phyloP scores from a whole-genome alignment of 2,797 vertebrate species.

The Melanotaenia trifasciata region DNA sequence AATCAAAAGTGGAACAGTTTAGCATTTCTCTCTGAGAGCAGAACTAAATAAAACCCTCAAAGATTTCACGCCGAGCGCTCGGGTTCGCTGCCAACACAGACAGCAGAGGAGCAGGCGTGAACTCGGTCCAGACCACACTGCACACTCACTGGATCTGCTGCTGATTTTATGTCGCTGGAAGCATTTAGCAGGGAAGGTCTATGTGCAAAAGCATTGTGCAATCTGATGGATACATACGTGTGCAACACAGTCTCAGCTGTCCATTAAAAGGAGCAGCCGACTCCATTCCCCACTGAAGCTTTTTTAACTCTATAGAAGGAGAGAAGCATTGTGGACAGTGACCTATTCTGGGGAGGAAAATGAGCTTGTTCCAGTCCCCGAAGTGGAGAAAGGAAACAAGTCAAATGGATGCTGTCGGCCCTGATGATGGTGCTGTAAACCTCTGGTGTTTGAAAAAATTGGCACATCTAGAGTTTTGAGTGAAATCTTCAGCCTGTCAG shows the following conservation, averaged over 20 bases:
- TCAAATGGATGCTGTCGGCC: slow-evolving; percentile 57
- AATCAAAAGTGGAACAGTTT: slow-evolving; percentile 52
- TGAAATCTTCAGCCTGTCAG: slow-evolving; percentile 45
- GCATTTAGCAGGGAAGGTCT: slow-evolving; percentile 14
- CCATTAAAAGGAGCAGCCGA: slow-evolving; percentile 34
- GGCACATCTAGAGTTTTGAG: slow-evolving; percentile 49
- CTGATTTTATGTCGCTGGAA: slow-evolving; percentile 39
- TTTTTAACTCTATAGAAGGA: slow-evolving; percentile 32
- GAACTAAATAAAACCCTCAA: slow-evolving; percentile 62
- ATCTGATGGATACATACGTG: slow-evolving; percentile 15
- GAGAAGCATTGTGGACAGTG: slow-evolving; percentile 47
- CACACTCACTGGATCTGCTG: slow-evolving; percentile 36
- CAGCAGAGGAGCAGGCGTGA: slow-evolving; percentile 46
- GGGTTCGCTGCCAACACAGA: slow-evolving; percentile 56
- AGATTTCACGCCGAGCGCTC: slow-evolving; percentile 53
- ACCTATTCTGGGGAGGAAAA: slow-evolving; percentile 59
- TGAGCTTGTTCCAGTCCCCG: slow-evolving; percentile 53
- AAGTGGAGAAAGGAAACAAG: slow-evolving; percentile 33
- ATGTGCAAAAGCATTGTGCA: slow-evolving; percentile 29
- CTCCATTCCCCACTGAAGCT: slow-evolving; percentile 25
- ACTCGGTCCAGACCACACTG: slow-evolving; percentile 36
- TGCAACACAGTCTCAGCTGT: slow-evolving; percentile 25
- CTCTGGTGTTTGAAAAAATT: slow-evolving; percentile 53
- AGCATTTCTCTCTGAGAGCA: slow-evolving; percentile 47
- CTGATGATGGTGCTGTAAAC: slow-evolving; percentile 42